These are phyloP conservation scores for Holocentrus rufus DNA, from an alignment of 2,797 vertebrate genomes.

Conservation along the genomic window DNA sequence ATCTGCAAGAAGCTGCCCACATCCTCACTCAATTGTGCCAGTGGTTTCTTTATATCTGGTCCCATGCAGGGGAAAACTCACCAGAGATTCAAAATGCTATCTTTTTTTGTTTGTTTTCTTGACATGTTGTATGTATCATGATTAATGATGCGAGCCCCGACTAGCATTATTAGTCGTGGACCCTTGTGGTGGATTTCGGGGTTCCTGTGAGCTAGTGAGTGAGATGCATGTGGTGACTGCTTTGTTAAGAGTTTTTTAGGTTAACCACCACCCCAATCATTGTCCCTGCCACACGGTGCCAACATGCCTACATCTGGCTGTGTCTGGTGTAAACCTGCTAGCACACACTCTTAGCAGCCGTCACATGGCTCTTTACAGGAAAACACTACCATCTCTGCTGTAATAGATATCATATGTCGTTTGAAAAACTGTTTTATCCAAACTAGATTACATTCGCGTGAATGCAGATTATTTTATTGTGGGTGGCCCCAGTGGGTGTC, in stretches of 20 bases:
- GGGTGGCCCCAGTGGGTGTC: neutral
- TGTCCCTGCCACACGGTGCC: slow-evolving; percentile 26
- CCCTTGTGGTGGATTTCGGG: slow-evolving; percentile 5
- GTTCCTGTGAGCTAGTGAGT: neutral
- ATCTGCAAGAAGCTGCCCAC: slow-evolving; percentile 55
- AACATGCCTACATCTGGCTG: slow-evolving; percentile 45
- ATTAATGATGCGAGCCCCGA: slow-evolving; percentile 19
- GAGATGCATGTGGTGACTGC: neutral
- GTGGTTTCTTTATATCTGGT: slow-evolving; percentile 38
- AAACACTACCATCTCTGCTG: slow-evolving; percentile 12
- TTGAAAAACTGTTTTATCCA: slow-evolving; percentile 11
- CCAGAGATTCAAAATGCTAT: slow-evolving; percentile 1
- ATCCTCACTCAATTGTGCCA: slow-evolving; percentile 41
- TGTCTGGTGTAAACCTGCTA: slow-evolving; percentile 28
- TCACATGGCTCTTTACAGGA: neutral
- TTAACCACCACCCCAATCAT: slow-evolving; percentile 7
- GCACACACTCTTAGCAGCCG: slow-evolving; percentile 14
- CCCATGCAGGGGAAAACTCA: slow-evolving; percentile 19
- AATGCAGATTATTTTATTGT: neutral
- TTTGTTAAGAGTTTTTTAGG: neutral
- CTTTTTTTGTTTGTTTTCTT: neutral
- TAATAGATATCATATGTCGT: slow-evolving; percentile 47
- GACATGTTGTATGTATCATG: slow-evolving; percentile 22
- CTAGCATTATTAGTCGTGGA: neutral
- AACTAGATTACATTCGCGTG: neutral